Evolutionary conservation across 2,888 invertebrate genomes (phyloP), one percentile per base, ranked within the genome.

Genomic region (Drosophila villosipedis): DNA sequence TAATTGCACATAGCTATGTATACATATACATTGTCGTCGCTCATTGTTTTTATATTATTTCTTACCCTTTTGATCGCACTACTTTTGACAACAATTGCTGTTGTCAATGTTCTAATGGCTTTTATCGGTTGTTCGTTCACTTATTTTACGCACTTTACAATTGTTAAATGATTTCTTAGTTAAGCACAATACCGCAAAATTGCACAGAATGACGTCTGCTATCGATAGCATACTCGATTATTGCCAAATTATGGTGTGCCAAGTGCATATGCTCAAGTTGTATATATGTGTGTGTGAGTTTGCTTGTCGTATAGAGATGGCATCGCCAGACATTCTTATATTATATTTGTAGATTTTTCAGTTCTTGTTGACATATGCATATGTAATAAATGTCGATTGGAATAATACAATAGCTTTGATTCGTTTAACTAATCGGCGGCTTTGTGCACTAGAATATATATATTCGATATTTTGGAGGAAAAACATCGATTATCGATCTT

Each of bases 171-270:
- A 59, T 63, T 53, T 53, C 43, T 55, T 41, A 14, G 49, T 55
- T 68, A 31, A 58, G 67, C 76, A 55, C 62, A 69, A 74, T 33
- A 52, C 66, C 78, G 76, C 76, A 76, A 76, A 76, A 67, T 59
- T 54, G 61, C 43, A 73, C 78, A 73, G 39, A 57, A 41, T 66
- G 43, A 33, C 9, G 1, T 28, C 3, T 14, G 4, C 7, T 64
- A 75, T 64, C 76, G 80, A 75, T 70, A 61, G 43, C 12, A 28
- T 35, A 14, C 3, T 16, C 12, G 50, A 31, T 28, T 53, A 22
- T 16, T 25, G 4, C 9, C 16, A 47, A 25, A 54, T 25, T 25
- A 10, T 12, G 7, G 9, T 35, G 37, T 30, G 31, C 47, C 54
- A 37, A 49, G 1, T 25, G 35, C 25, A 30, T 43, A 55, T 31